Evolutionary conservation across 2,888 invertebrate genomes (phyloP).

Genomic region (Drosophila demipolita): DNA sequence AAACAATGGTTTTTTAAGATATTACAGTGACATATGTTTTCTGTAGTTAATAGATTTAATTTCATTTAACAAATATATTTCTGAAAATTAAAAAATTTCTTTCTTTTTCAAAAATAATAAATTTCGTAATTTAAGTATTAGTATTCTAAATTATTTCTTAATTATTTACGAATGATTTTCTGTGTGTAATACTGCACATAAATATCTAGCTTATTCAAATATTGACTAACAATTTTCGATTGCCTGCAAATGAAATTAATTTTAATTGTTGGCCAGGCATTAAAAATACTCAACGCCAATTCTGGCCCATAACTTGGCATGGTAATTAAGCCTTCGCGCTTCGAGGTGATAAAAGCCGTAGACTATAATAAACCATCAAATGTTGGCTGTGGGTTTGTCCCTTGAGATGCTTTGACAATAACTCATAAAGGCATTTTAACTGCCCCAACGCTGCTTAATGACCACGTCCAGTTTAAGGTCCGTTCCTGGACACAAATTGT

Average conservation of each 20-base stretch:
- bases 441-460: constrained; percentile 63
- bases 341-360: constrained; percentile 60
- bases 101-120: neutral
- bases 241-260: constrained; percentile 38
- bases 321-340: constrained; percentile 56
- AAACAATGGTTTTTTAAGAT: neutral
- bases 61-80: neutral
- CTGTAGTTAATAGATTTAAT: neutral
- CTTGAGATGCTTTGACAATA: constrained; percentile 69
- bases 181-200: neutral
- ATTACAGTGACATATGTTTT: neutral
- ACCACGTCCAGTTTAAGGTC: constrained; percentile 47
- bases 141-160: neutral
- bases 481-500: constrained; percentile 64
- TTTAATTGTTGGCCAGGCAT: constrained; percentile 43
- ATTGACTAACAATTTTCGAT: constrained; percentile 26
- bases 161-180: neutral
- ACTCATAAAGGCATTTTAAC: constrained; percentile 77
- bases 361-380: constrained; percentile 54
- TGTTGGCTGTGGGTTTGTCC: constrained; percentile 35
- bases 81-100: neutral
- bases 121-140: too few relatives aligned
- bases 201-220: constrained; percentile 15
- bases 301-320: constrained; percentile 62
- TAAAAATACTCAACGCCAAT: constrained; percentile 61